These are phyloP conservation scores for Plumapathes pennacea DNA, from an alignment of 92 coral and sea anemone genomes.

Conservation along the genomic window DNA sequence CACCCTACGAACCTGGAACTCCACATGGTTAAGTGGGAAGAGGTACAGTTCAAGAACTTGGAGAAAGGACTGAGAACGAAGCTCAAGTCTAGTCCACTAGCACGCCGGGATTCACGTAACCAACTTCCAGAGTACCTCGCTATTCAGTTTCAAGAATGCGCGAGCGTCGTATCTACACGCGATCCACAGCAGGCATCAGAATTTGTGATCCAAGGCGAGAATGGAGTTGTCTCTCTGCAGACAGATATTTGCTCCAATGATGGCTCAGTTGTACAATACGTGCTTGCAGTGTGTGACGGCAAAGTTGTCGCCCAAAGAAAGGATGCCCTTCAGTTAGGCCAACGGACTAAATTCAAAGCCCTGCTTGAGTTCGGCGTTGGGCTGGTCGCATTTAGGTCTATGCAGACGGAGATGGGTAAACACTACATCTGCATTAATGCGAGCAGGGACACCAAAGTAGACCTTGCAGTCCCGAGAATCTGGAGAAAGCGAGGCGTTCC, in stretches of 20 bases:
- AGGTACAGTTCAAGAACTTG: constrained; percentile 38
- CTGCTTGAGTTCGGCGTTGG: constrained; percentile 55
- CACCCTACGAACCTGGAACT: constrained; percentile 15
- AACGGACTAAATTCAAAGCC: constrained; percentile 22
- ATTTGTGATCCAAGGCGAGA: too few species aligned
- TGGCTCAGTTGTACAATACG: too few species aligned
- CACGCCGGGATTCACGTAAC: not conserved
- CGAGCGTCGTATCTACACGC: too few species aligned
- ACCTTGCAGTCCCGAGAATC: constrained; percentile 5
- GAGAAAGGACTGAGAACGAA: constrained; percentile 41
- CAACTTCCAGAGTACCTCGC: not conserved
- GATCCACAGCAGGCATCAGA: too few species aligned
- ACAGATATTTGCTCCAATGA: too few species aligned
- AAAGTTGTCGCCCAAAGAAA: not conserved
- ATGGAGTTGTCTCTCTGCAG: too few species aligned
- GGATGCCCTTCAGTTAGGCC: too few species aligned
- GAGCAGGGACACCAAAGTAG: constrained; percentile 11
- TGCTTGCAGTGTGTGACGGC: too few species aligned
- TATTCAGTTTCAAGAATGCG: too few species aligned
- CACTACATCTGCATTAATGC: constrained; percentile 39
- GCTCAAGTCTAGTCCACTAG: constrained; percentile 15
- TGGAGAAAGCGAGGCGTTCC: constrained; percentile 22
- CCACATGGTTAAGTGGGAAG: constrained; percentile 50
- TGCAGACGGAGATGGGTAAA: not conserved
- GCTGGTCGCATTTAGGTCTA: constrained; percentile 28